phyloP scores from a whole-genome alignment of 2,113 vertebrate genomes.

The Drymodes brunneopygia region DNA sequence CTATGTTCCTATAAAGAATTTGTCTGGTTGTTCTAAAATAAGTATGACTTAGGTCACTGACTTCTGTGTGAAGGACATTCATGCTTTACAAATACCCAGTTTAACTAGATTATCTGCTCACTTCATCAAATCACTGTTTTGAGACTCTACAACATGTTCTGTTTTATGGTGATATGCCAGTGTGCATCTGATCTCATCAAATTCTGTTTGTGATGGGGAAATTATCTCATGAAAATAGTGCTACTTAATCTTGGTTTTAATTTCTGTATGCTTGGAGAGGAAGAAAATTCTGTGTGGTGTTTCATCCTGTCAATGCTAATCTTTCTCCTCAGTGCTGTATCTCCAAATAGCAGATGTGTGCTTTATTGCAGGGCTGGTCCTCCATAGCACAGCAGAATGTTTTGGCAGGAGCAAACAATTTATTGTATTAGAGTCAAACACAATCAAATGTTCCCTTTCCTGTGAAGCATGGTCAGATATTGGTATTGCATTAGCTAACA shows the following conservation, averaged over 20 bases:
- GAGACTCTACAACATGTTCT: constrained; percentile 28
- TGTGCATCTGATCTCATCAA: constrained; percentile 32
- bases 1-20: neutral
- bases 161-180: constrained; percentile 24
- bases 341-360: constrained; percentile 34
- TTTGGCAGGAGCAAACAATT: constrained; percentile 44
- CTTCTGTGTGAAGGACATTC: constrained; percentile 22
- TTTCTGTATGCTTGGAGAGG: constrained; percentile 29
- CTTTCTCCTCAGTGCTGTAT: constrained; percentile 25
- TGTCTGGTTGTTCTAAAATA: neutral
- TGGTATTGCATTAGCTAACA: constrained; percentile 32
- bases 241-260: constrained; percentile 34
- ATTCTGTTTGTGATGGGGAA: constrained; percentile 39
- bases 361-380: constrained; percentile 43
- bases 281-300: constrained; percentile 36
- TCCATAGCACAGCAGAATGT: neutral
- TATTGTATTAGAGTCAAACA: constrained; percentile 26
- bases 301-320: constrained; percentile 32
- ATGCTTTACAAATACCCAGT: constrained; percentile 25
- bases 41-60: neutral
- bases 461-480: constrained; percentile 33
- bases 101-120: constrained; percentile 36
- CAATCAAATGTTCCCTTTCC: constrained; percentile 36
- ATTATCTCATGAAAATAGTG: constrained; percentile 37
- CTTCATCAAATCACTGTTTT: constrained; percentile 36